These are phyloP conservation scores for Coelopa pilipes DNA, from an alignment of 2,888 invertebrate genomes.

Conservation along the genomic window DNA sequence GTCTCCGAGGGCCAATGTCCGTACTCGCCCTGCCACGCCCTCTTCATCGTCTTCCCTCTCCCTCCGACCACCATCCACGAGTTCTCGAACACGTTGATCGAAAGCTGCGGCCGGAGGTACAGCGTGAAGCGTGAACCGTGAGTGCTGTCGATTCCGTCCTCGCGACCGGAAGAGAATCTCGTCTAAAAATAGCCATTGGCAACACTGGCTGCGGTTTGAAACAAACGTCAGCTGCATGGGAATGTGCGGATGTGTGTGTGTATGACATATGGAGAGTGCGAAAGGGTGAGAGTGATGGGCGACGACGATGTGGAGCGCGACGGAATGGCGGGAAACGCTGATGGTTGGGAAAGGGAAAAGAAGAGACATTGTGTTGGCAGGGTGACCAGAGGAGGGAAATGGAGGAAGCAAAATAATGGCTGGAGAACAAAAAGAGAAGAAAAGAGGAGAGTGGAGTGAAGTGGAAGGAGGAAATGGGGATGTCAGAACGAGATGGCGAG, in stretches of 20 bases:
- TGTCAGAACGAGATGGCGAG: neutral
- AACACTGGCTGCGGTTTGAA: neutral
- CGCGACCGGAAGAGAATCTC: slow-evolving; percentile 10
- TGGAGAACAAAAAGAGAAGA: neutral
- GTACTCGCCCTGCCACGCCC: neutral
- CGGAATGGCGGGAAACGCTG: no score
- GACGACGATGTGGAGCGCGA: no score
- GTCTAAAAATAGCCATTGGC: slow-evolving; percentile 18
- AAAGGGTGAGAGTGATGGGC: no score
- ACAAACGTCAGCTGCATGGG: neutral
- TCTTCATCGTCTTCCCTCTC: no score
- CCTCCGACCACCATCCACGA: neutral
- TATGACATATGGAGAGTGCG: neutral
- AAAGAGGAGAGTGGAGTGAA: neutral
- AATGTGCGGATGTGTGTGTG: slow-evolving; percentile 21
- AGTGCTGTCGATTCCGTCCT: neutral
- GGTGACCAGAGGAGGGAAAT: no score
- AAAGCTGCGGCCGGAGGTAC: no score
- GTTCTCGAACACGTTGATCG: neutral
- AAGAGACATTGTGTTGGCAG: no score
- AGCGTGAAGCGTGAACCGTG: neutral
- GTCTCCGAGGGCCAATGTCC: neutral
- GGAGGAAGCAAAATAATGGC: no score
- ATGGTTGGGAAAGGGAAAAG: no score
- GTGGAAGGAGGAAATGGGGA: neutral